These are phyloP conservation scores for Tenebrio molitor DNA, from an alignment of 1,140 invertebrate genomes.

Conservation along the genomic window DNA sequence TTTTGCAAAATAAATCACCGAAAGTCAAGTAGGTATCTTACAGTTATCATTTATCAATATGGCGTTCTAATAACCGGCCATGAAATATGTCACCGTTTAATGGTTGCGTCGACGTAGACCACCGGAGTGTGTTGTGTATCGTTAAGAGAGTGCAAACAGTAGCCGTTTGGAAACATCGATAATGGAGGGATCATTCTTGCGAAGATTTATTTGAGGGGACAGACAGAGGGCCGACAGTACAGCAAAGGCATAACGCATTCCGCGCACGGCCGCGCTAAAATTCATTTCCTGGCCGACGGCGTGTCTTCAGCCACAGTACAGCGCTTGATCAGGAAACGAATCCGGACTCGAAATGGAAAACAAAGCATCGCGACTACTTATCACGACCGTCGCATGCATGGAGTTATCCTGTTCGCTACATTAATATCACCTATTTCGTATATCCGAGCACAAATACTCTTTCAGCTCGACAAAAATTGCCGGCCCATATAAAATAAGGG, in stretches of 20 bases:
- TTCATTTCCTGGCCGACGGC: slow-evolving; percentile 61
- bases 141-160: no score
- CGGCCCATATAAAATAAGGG: slow-evolving; percentile 13
- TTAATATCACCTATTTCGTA: slow-evolving; percentile 44
- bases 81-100: no score
- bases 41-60: no score
- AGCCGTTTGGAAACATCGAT: slow-evolving; percentile 1
- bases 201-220: slow-evolving; percentile 49
- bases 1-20: no score
- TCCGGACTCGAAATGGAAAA: slow-evolving; percentile 61
- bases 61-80: no score
- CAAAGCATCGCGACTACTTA: slow-evolving; percentile 59
- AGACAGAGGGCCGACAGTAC: slow-evolving; percentile 39
- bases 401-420: slow-evolving; percentile 42
- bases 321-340: slow-evolving; percentile 59
- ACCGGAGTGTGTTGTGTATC: no score
- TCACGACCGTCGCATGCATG: slow-evolving; percentile 45
- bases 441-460: slow-evolving; percentile 22
- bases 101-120: no score
- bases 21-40: no score
- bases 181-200: slow-evolving; percentile 33
- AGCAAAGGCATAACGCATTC: slow-evolving; percentile 53
- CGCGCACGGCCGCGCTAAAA: slow-evolving; percentile 59
- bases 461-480: slow-evolving; percentile 26
- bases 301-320: slow-evolving; percentile 58